These are phyloP conservation scores for Spondyliosoma cantharus DNA, from an alignment of 2,797 vertebrate genomes.

Conservation along the genomic window DNA sequence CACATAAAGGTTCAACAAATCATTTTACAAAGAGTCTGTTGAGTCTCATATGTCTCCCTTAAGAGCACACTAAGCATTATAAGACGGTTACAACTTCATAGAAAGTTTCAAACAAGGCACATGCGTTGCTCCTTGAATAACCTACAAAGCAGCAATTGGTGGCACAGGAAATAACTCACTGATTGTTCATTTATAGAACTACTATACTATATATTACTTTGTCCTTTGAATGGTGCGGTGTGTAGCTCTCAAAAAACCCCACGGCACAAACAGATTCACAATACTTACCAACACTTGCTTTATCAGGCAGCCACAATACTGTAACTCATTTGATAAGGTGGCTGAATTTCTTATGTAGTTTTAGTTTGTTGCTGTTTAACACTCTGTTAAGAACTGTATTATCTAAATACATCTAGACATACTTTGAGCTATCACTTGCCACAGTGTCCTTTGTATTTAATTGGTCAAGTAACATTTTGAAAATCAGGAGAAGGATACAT, in stretches of 20 bases:
- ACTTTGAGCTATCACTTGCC: neutral
- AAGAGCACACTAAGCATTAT: conserved; percentile 6
- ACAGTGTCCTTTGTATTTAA: neutral
- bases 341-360: neutral
- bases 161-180: neutral
- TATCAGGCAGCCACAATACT: neutral
- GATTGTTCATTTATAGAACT: neutral
- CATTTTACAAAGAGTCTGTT: conserved; percentile 2
- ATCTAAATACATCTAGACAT: neutral
- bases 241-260: neutral
- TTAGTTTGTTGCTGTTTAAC: neutral
- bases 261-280: neutral
- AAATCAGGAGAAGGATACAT: neutral
- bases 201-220: neutral
- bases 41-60: neutral
- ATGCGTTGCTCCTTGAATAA: conserved; percentile 11
- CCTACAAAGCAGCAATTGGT: neutral
- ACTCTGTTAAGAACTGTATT: neutral
- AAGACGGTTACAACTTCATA: conserved; percentile 3
- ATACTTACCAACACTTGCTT: neutral
- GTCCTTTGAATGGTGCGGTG: neutral
- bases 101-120: conserved; percentile 9
- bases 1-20: neutral
- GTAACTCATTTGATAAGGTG: conserved; percentile 1
- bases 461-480: neutral